phyloP scores from a whole-genome alignment of 2,888 invertebrate genomes.

The Ligdia adustata region DNA sequence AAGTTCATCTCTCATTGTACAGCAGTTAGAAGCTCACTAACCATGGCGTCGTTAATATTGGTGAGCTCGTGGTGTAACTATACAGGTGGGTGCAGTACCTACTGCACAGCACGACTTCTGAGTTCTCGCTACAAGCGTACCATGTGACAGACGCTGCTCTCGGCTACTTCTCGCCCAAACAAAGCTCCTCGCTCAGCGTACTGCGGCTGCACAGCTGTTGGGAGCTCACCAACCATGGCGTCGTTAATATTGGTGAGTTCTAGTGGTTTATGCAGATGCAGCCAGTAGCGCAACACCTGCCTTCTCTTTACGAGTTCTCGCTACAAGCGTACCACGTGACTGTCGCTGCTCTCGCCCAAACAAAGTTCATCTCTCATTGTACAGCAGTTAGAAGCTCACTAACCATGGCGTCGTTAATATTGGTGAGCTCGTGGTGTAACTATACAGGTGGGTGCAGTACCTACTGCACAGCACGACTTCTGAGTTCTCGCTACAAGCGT shows the following conservation, averaged over 20 bases:
- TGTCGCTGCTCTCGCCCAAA: constrained; percentile 96
- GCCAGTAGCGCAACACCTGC: constrained; percentile 96
- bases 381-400: constrained; percentile 98
- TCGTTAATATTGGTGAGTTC: constrained; percentile 96
- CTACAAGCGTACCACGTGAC: constrained; percentile 98
- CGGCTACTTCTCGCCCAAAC: constrained; percentile 97
- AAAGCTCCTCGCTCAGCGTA: constrained; percentile 94
- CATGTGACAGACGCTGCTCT: constrained; percentile 98
- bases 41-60: constrained; percentile 97
- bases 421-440: constrained; percentile 84
- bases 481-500: constrained; percentile 97
- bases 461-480: too few species aligned
- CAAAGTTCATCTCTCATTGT: constrained; percentile 95
- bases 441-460: constrained; percentile 93
- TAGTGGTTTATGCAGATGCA: constrained; percentile 90
- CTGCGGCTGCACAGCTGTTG: constrained; percentile 97
- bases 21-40: constrained; percentile 99
- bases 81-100: constrained; percentile 93
- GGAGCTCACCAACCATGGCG: constrained; percentile 98
- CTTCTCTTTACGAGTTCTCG: constrained; percentile 97
- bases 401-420: constrained; percentile 98
- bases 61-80: constrained; percentile 81
- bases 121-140: constrained; percentile 96
- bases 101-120: too few species aligned
- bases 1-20: constrained; percentile 94